Base-by-base conservation (phyloP, 64 coral and sea anemone species). In the Orbicella faveolata region DNA sequence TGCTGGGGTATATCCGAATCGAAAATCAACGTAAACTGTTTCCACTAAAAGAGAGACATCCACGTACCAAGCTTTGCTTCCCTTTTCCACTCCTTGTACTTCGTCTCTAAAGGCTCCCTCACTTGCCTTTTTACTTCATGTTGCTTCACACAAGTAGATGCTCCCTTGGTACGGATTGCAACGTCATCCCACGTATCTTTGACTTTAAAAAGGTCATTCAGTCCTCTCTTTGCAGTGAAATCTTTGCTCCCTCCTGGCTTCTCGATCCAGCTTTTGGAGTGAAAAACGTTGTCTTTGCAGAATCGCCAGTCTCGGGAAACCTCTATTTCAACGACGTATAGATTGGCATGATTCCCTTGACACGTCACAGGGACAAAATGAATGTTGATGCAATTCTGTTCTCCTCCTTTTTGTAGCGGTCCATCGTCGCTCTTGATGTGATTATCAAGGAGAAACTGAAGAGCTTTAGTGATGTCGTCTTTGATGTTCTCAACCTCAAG, bases 351-450 rank as follows among this genome's bases (percentile, higher is more conserved):
- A 30, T 15, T 53, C 4, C 33, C 79, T n/a, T 83, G 1, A 13
- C 19, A 20, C 16, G 18, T 61, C 1, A 90, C 89, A 11, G 89
- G 89, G 16, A 90, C 69, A 26, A 83, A 90, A 33, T 81, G 0
- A 18, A 84, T 76, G 6, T 7, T 62, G 10, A 80, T 13, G 23
- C 89, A 90, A 63, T 90, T 90, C 25, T 90, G 89, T 72, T 90
- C 89, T 36, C 89, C 89, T 0, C 79, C 79, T 57, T 90, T 90
- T 54, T 90, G 62, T 12, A 90, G 35, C n/a, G 10, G 12, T 25
- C 89, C 79, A 74, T 53, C 89, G 53, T 90, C 89, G 52, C 89
- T 90, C 11, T 14, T 52, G 23, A 90, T 90, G 51, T 90, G 89
- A 15, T 90, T 30, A 23, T 67, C 54, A 75, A 90, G 89, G 6